Conservation (phyloP, 30 jellyfish, hydroid and myxozoan species). For the Pseudorhiza aurosa region DNA sequence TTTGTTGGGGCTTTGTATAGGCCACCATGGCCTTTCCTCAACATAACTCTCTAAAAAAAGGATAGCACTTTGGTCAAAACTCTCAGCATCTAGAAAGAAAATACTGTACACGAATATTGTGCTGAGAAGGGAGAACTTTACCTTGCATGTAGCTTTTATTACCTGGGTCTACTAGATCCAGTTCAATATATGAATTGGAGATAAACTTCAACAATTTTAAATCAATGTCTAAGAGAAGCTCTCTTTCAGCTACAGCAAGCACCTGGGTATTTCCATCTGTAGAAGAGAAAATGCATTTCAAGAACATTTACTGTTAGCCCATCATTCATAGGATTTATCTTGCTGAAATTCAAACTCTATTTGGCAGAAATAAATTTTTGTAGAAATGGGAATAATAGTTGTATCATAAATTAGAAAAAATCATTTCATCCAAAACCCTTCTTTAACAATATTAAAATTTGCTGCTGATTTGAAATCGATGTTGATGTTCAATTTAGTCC, state of each 20-base stretch:
- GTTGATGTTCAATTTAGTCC: neutral
- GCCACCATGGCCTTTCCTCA: too few species aligned
- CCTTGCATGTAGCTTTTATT: neutral
- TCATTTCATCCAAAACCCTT: too few species aligned
- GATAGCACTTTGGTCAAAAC: too few species aligned
- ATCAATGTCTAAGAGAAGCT: slow-evolving; percentile 26
- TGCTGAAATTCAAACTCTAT: too few species aligned
- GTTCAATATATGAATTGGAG: slow-evolving; percentile 10
- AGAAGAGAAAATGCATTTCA: neutral
- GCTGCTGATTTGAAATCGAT: neutral
- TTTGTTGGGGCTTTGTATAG: too few species aligned
- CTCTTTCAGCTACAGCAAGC: slow-evolving; percentile 3
- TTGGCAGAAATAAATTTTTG: too few species aligned
- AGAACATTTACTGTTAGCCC: neutral
- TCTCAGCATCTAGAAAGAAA: too few species aligned
- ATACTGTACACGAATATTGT: neutral
- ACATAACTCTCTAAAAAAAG: too few species aligned
- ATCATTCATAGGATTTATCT: too few species aligned
- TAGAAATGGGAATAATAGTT: too few species aligned
- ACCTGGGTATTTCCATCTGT: neutral
- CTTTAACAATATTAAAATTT: too few species aligned
- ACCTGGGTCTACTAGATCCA: neutral
- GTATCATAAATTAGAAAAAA: too few species aligned
- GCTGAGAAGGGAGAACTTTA: neutral
- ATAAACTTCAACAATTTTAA: slow-evolving; percentile 5